Evolutionary conservation across 2,113 vertebrate genomes (phyloP).

Genomic region (Chaetodon auriga): DNA sequence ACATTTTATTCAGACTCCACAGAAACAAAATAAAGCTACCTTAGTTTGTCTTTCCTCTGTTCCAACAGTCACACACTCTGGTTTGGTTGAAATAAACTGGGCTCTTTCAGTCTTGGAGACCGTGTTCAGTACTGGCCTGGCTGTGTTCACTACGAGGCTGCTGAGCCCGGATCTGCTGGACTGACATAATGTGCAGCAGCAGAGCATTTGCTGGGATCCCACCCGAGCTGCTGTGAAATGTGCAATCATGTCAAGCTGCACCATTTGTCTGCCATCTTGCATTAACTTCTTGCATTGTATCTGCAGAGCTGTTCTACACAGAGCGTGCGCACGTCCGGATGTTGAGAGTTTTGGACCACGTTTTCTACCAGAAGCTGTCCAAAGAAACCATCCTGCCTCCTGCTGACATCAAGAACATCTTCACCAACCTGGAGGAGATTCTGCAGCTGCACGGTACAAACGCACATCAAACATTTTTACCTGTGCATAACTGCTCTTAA

Average conservation of each 20-base stretch:
- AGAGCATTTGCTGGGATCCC: slow-evolving; percentile 16
- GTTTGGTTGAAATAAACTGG: too few relatives aligned
- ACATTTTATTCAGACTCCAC: too few relatives aligned
- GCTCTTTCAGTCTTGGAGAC: too few relatives aligned
- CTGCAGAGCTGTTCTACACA: slow-evolving; percentile 93
- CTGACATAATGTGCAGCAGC: not conserved
- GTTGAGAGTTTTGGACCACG: slow-evolving; percentile 92
- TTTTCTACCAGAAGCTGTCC: slow-evolving; percentile 95
- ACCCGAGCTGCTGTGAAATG: slow-evolving; percentile 16
- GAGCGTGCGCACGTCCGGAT: slow-evolving; percentile 95
- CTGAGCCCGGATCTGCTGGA: too few relatives aligned
- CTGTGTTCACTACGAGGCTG: too few relatives aligned
- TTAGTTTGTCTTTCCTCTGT: too few relatives aligned
- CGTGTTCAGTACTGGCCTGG: too few relatives aligned
- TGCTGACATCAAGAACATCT: slow-evolving; percentile 93
- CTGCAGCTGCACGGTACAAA: slow-evolving; percentile 91
- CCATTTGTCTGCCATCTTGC: not conserved
- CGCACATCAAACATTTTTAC: not conserved
- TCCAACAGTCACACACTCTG: too few relatives aligned
- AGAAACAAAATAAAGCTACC: too few relatives aligned
- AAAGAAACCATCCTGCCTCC: slow-evolving; percentile 91
- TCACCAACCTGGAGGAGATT: slow-evolving; percentile 96
- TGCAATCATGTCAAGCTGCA: not conserved
- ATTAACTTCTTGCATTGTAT: slow-evolving; percentile 11
- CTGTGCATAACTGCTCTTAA: not conserved